These are phyloP conservation scores for Acleris sparsana DNA, from an alignment of 2,888 invertebrate genomes.

Conservation along the genomic window DNA sequence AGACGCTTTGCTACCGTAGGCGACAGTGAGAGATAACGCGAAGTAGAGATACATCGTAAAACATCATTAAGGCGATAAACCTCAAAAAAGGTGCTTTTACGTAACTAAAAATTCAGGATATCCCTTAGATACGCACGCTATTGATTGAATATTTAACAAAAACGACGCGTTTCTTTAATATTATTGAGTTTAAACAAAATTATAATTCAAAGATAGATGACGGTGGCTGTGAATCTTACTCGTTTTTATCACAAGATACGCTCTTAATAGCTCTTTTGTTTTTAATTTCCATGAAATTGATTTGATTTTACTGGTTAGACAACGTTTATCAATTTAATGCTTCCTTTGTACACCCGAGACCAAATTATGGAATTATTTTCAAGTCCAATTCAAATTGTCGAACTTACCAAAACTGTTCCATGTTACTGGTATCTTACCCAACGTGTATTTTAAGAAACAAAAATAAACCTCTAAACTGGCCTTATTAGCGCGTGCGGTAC, in stretches of 20 bases:
- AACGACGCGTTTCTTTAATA: constrained; percentile 3
- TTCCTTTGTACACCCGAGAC: too few relatives aligned
- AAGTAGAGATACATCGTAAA: constrained; percentile 34
- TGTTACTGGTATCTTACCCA: too few relatives aligned
- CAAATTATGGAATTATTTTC: too few relatives aligned
- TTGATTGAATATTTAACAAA: constrained; percentile 19
- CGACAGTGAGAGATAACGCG: constrained; percentile 31
- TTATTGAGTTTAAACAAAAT: constrained; percentile 1
- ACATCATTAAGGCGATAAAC: constrained; percentile 35
- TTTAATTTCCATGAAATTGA: too few relatives aligned
- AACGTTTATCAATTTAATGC: too few relatives aligned
- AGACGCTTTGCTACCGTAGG: constrained; percentile 35
- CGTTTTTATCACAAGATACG: not conserved
- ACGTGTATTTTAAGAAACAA: too few relatives aligned
- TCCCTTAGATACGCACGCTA: constrained; percentile 29
- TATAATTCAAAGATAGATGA: constrained; percentile 8
- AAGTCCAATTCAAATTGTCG: too few relatives aligned
- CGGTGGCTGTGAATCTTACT: not conserved
- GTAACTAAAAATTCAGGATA: constrained; percentile 31
- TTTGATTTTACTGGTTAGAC: too few relatives aligned
- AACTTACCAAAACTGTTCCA: too few relatives aligned
- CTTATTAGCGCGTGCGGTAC: constrained; percentile 3
- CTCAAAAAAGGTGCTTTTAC: constrained; percentile 36
- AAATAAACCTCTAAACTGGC: not conserved
- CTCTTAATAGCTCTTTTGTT: not conserved